A percentile compares a stretch with the other conserved stretches of the same genome.
These are phyloP conservation scores for Xyrichtys novacula DNA, from an alignment of 2,797 vertebrate species.

Conservation along the genomic window DNA sequence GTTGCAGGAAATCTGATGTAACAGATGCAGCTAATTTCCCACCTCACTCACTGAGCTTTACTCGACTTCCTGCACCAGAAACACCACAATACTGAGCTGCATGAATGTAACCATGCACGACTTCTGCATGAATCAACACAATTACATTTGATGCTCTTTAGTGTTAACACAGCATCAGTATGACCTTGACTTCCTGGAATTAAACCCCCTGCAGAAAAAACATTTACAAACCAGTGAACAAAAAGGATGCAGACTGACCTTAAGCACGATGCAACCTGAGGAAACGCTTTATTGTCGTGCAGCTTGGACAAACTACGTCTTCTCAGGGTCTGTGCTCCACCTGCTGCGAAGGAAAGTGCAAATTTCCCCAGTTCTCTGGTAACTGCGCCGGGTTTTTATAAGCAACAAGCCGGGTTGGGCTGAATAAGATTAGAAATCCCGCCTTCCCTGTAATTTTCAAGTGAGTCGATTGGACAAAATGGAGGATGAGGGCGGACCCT, in stretches of 20 bases:
- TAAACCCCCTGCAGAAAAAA: background rate
- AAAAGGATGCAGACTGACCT: constrained; percentile 66
- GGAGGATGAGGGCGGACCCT: constrained; percentile 22
- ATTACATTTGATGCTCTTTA: background rate
- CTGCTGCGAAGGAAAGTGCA: constrained; percentile 61
- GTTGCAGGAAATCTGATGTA: constrained; percentile 14
- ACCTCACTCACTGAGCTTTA: background rate
- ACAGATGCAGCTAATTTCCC: background rate
- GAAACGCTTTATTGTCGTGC: constrained; percentile 1
- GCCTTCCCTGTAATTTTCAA: background rate
- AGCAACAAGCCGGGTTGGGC: constrained; percentile 35
- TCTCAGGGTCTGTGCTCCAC: constrained; percentile 35
- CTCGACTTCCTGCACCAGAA: background rate
- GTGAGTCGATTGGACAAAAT: constrained; percentile 33
- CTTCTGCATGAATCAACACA: background rate
- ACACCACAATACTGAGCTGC: no score
- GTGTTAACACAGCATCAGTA: background rate
- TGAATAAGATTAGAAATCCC: background rate
- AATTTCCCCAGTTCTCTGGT: constrained; percentile 31
- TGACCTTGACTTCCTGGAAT: constrained; percentile 54
- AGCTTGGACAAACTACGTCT: constrained; percentile 3
- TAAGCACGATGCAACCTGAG: constrained; percentile 38
- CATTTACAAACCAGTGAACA: background rate
- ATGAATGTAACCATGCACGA: background rate
- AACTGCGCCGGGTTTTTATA: constrained; percentile 63